A percentile compares a stretch with the other conserved stretches of the same genome.
These are phyloP conservation scores for Selenia dentaria DNA, from an alignment of 2,888 invertebrate species.

Conservation along the genomic window DNA sequence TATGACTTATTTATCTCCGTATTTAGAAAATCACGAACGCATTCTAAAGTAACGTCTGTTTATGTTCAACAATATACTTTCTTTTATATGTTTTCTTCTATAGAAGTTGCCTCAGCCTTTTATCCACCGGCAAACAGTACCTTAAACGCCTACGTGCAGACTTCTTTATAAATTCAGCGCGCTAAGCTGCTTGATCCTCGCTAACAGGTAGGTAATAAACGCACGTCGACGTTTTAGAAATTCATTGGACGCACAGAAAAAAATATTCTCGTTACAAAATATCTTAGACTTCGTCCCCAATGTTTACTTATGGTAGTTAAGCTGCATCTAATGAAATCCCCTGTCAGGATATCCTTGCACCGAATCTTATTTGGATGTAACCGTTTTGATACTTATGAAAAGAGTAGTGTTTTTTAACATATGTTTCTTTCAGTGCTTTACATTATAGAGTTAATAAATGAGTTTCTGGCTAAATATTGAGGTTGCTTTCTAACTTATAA, in stretches of 20 bases:
- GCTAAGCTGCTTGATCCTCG: constrained; percentile 15
- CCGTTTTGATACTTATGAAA: constrained; percentile 52
- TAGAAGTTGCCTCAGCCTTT: too few species aligned
- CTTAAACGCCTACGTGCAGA: neutral
- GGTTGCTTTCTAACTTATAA: too few species aligned
- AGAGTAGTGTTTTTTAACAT: too few species aligned
- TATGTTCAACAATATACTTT: too few species aligned
- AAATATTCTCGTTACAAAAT: constrained; percentile 71
- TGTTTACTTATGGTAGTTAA: constrained; percentile 79
- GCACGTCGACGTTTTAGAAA: constrained; percentile 56
- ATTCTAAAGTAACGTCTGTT: too few species aligned
- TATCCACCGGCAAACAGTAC: constrained; percentile 9
- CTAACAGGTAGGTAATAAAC: constrained; percentile 37
- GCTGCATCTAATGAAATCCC: constrained; percentile 84
- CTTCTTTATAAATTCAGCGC: constrained; percentile 12
- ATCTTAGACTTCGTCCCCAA: constrained; percentile 74
- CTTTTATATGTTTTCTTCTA: too few species aligned
- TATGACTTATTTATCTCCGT: too few species aligned
- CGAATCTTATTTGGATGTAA: constrained; percentile 45
- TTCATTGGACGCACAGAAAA: constrained; percentile 63
- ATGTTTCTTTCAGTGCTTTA: too few species aligned
- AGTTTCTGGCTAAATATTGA: too few species aligned
- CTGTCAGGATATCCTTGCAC: constrained; percentile 79
- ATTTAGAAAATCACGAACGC: too few species aligned
- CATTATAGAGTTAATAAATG: too few species aligned